Evolutionary conservation across 2,888 invertebrate genomes (phyloP).

Genomic region (Polymixis lichenea): DNA sequence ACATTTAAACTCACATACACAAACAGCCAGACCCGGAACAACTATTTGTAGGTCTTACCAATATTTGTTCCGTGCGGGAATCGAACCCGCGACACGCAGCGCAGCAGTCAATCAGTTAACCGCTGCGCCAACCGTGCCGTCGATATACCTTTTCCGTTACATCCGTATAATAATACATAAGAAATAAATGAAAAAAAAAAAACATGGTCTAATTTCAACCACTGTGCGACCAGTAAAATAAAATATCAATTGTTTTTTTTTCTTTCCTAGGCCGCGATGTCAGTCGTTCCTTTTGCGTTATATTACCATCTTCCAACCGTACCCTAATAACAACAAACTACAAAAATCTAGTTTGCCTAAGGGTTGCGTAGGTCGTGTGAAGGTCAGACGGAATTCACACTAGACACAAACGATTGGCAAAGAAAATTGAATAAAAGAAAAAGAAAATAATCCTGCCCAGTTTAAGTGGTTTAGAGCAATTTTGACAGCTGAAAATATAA

Average conservation of each 20-base stretch:
- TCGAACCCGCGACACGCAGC: no score
- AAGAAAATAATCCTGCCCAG: neutral
- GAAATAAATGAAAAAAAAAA: no score
- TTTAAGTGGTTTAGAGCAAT: neutral
- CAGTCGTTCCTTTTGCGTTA: conserved; percentile 22
- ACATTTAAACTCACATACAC: no score
- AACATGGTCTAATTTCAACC: no score
- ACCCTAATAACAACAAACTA: conserved; percentile 50
- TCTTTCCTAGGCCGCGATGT: conserved; percentile 2
- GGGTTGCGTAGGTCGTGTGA: conserved; percentile 19
- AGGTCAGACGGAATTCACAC: conserved; percentile 51
- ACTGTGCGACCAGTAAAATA: neutral
- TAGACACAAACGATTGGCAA: conserved; percentile 14
- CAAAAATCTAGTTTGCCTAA: conserved; percentile 53
- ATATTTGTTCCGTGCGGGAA: no score
- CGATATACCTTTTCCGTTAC: no score
- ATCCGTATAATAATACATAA: no score
- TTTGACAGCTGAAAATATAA: conserved; percentile 41
- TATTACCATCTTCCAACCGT: conserved; percentile 38
- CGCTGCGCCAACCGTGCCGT: no score
- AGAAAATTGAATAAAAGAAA: conserved; percentile 47
- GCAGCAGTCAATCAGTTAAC: no score
- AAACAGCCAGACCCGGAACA: no score
- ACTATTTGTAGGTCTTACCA: no score
- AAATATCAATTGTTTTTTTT: neutral